These are phyloP conservation scores for Cotesia glomerata DNA, from an alignment of 1,140 invertebrate genomes.

Conservation along the genomic window DNA sequence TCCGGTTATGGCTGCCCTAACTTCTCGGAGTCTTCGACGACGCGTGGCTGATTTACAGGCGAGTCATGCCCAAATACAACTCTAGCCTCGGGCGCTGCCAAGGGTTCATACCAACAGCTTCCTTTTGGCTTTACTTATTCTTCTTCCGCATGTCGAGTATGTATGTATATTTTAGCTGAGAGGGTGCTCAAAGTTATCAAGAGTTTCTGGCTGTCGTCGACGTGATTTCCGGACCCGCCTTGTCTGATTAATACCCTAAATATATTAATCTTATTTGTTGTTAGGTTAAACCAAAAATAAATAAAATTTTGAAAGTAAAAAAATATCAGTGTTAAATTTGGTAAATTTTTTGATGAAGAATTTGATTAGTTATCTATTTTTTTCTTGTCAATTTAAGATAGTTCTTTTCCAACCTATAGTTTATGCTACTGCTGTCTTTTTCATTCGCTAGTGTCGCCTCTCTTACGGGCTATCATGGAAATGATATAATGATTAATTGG, in stretches of 20 bases:
- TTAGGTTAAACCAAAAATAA: neutral
- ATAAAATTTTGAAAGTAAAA: neutral
- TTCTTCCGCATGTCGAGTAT: conserved; percentile 26
- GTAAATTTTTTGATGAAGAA: too few relatives aligned
- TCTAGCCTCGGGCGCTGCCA: conserved; percentile 30
- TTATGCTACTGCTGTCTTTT: too few relatives aligned
- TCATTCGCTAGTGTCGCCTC: too few relatives aligned
- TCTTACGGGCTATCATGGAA: too few relatives aligned
- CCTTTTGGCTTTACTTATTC: neutral
- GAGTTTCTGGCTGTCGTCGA: conserved; percentile 29
- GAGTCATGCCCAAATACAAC: conserved; percentile 27
- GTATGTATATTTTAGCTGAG: conserved; percentile 31
- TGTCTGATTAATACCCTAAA: conserved; percentile 19
- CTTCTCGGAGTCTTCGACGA: conserved; percentile 38
- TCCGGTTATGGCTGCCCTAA: conserved; percentile 30
- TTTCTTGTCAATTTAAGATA: too few relatives aligned
- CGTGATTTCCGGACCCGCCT: conserved; percentile 27
- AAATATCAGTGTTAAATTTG: too few relatives aligned
- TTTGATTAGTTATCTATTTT: too few relatives aligned
- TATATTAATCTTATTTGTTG: conserved; percentile 14
- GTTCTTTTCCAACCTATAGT: too few relatives aligned
- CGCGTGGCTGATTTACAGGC: conserved; percentile 49
- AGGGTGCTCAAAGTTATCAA: neutral
- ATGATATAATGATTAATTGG: too few relatives aligned
- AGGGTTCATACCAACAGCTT: conserved; percentile 26